Base-by-base conservation (phyloP, 1,140 invertebrate genomes). In the Pseudoatta argentina region DNA sequence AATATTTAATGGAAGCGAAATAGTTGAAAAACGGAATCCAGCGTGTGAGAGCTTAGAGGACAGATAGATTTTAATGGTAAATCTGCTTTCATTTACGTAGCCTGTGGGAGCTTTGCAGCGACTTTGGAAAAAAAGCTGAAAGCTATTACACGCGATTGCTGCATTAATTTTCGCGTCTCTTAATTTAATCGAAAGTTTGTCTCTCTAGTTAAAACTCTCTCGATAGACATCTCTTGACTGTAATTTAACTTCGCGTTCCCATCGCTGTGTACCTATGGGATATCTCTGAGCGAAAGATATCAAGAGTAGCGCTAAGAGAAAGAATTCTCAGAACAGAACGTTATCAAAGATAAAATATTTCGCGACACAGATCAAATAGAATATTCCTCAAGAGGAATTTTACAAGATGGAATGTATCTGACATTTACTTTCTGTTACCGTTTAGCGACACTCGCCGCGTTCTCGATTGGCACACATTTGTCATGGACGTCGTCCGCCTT, bases 401-500 rank as follows among this genome's bases (percentile, higher is more conserved):
- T 21, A 6, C 39, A 55, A 21, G 72, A 55, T 51, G 21, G 63
- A 79, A 69, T 14, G 61, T n/a, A 24, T 21, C 39, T 51, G 51
- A 86, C 27, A 69, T 73, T 63, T 69, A 51, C 59, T 57, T 34
- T 39, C 16, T 59, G 27, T n/a, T 57, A 48, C 10, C 27, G 69
- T 7, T 73, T 91, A 97, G 96, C 95, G 14, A 96, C 96, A 48
- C 89, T 96, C 3, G 95, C 95, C 3, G 95, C 96, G 0, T 96
- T 96, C 78, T 95, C 95, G 2, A 93, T 95, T 14, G 96, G 96
- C 3, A 95, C 95, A 0, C 96, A 95, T 85, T 92, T 96, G 10
- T 95, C 95, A 0, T 96, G 96, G 96, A 95, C 95, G 18, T 96
- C 96, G 14, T 93, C 96, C 64, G 96, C 95, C 0, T 89, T 96